These are phyloP conservation scores for Xiphias gladius DNA, from an alignment of 2,113 vertebrate genomes.

Conservation along the genomic window DNA sequence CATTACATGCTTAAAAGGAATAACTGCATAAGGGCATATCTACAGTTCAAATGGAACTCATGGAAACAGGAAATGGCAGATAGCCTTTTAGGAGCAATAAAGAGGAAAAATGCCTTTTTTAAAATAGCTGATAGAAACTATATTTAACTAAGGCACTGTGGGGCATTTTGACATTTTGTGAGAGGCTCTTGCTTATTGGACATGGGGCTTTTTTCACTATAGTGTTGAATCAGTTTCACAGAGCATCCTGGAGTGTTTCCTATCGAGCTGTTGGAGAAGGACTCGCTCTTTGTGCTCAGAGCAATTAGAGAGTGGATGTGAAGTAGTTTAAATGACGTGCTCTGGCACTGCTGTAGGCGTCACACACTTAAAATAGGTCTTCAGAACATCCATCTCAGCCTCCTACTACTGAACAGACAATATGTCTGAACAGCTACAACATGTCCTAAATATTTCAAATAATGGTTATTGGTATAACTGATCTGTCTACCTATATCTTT, in stretches of 20 bases:
- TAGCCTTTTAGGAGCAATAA: slow-evolving; percentile 6
- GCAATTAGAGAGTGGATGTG: neutral
- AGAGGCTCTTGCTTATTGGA: neutral
- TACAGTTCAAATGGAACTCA: neutral
- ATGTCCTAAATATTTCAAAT: neutral
- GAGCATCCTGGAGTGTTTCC: neutral
- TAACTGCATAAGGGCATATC: neutral
- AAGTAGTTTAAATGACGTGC: neutral
- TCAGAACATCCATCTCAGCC: neutral
- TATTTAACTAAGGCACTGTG: neutral
- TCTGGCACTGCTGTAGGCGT: slow-evolving; percentile 5
- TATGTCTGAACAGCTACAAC: neutral
- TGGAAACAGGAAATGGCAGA: slow-evolving; percentile 3
- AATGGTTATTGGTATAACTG: too few relatives aligned
- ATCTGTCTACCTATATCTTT: neutral
- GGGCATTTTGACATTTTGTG: slow-evolving; percentile 2
- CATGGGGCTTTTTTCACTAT: neutral
- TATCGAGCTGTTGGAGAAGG: neutral
- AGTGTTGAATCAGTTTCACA: slow-evolving; percentile 32
- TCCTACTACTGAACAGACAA: neutral
- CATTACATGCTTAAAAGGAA: neutral
- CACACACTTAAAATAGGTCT: neutral
- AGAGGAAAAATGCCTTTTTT: slow-evolving; percentile 3
- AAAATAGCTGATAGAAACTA: neutral
- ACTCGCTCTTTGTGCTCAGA: slow-evolving; percentile 1